phyloP scores from a whole-genome alignment of 2,113 vertebrate species.

The Noturus placidus region DNA sequence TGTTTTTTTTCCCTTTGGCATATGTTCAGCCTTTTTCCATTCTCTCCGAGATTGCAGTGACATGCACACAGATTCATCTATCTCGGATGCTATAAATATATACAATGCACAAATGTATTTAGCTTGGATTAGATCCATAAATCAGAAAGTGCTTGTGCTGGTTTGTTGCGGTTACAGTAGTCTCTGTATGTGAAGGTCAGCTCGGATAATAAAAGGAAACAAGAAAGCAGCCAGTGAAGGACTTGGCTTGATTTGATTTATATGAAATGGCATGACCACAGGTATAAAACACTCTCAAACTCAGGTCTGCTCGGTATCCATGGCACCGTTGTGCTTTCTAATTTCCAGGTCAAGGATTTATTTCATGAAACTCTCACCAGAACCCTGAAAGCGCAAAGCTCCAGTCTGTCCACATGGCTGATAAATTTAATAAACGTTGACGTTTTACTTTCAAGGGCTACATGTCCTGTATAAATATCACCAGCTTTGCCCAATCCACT shows the following conservation, averaged over 20 bases:
- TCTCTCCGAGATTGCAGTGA: background rate
- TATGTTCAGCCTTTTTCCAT: background rate
- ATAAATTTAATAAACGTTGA: background rate
- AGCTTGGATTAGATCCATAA: background rate
- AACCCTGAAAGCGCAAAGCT: background rate
- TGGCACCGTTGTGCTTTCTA: background rate
- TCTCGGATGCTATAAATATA: background rate
- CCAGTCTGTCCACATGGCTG: background rate
- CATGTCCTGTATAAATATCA: background rate
- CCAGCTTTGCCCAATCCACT: background rate
- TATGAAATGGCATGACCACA: slow-evolving; percentile 8
- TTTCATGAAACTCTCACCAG: background rate
- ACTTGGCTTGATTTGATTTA: background rate
- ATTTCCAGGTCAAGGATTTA: background rate
- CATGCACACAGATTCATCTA: background rate
- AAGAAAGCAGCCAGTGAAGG: background rate
- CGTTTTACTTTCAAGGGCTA: background rate
- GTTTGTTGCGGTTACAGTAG: background rate
- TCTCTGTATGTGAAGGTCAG: slow-evolving; percentile 13
- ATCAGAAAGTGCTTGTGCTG: background rate
- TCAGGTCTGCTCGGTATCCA: background rate
- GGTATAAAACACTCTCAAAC: background rate
- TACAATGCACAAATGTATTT: background rate
- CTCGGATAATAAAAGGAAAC: slow-evolving; percentile 33
- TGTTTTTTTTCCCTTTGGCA: background rate